Evolutionary conservation across 1,140 invertebrate genomes (phyloP), one percentile per base, ranked within the genome.

Genomic region (Neuroterus valhalla): DNA sequence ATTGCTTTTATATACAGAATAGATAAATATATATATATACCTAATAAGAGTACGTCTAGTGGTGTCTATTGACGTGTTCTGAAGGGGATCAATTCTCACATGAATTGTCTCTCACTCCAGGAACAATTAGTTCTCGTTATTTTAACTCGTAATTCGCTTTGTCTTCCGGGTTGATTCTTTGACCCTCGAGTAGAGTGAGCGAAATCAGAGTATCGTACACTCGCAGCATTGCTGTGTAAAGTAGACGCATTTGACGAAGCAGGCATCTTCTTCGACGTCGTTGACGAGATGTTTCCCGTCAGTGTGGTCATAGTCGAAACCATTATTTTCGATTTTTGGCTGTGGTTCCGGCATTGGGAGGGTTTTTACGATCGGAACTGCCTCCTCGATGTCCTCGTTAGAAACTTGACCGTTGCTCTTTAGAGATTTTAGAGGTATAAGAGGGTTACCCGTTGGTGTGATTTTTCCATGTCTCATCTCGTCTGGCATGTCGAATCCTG

Each of bases 141-240:
- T 38, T 38, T 38, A 38, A 38, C 10, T 38, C 8, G 31, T 8
- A 38, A 14, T 31, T 55, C 5, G 14, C 21, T 14, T 14, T 55
- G 19, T 55, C 15, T 55, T 55, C 12, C 15, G 23, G 12, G 23
- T 62, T 62, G 6, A 15, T 62, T 62, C 31, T 38, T 62, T 52
- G 23, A 62, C 55, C 52, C 23, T 26, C 21, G 14, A 10, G 1
- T 50, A 46, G 15, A n/a, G n/a, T n/a, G 44, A 48, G n/a, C 26
- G 42, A 21, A 23, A 71, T 89, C 80, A 90, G 23, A 88, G 46
- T 83, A 90, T 89, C 62, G 84, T 86, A 75, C 89, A 90, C 26
- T 88, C 87, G 82, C 89, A 90, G 68, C 87, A 89, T 71, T 90
- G 88, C 79, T 89, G 88, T 11, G 87, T 82, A 43, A 85, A 85